Percentiles rank a stretch among this genome's conserved stretches.
Conservation (phyloP, 1,140 invertebrate genomes). For the Pomacea maculata region DNA sequence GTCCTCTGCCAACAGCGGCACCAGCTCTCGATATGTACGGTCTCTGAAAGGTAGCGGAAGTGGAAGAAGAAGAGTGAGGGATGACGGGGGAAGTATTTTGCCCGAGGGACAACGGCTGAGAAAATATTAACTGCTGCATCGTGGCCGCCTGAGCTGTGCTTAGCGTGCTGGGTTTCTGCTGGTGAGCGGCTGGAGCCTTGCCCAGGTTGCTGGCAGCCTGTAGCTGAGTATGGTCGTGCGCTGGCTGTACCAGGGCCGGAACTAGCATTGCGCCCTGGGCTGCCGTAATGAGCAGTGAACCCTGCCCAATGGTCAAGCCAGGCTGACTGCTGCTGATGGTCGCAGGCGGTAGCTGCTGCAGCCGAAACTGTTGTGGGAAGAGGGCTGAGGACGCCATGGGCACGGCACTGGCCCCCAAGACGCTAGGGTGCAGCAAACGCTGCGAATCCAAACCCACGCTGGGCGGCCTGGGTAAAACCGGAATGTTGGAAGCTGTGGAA, state of each 20-base stretch:
- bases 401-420: background rate
- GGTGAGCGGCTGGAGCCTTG: background rate
- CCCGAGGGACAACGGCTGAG: background rate
- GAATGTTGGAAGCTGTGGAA: background rate
- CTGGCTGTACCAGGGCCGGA: conserved; percentile 9
- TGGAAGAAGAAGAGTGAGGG: background rate
- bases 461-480: background rate
- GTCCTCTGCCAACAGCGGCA: background rate
- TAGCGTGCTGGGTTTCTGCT: background rate
- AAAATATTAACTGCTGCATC: background rate
- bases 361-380: conserved; percentile 15
- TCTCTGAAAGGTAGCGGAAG: background rate
- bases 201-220: conserved; percentile 11
- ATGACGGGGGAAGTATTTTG: background rate
- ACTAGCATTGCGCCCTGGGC: conserved; percentile 23
- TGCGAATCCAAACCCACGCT: background rate
- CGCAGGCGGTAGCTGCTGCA: conserved; percentile 22
- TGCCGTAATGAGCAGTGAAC: conserved; percentile 16
- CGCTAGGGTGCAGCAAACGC: background rate
- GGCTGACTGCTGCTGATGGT: conserved; percentile 22
- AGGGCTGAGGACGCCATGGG: conserved; percentile 18
- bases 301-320: conserved; percentile 18
- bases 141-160: background rate
- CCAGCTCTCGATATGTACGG: background rate
- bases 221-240: conserved; percentile 14